A percentile compares a stretch with the other conserved stretches of the same genome.
These are phyloP conservation scores for Sarcophaga variegata DNA, from an alignment of 2,888 invertebrate species.

Conservation along the genomic window DNA sequence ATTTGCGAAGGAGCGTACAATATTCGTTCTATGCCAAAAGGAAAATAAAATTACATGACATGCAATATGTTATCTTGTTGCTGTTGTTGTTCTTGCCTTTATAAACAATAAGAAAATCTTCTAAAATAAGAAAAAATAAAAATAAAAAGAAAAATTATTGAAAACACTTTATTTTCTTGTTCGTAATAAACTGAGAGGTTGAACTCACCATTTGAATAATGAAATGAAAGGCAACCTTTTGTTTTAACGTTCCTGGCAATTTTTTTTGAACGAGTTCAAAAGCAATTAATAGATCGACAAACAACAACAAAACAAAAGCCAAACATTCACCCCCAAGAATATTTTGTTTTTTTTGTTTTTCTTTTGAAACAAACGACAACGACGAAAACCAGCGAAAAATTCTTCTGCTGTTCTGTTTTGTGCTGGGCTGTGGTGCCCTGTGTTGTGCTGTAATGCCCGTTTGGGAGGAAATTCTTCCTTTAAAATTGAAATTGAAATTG, in stretches of 20 bases:
- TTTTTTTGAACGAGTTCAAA: constrained; percentile 36
- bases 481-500: constrained; percentile 30
- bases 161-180: constrained; percentile 61
- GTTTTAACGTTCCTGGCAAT: neutral
- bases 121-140: constrained; percentile 28
- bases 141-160: constrained; percentile 50
- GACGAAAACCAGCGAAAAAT: neutral
- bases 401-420: neutral
- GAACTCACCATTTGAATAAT: neutral
- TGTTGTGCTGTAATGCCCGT: neutral
- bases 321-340: constrained; percentile 48
- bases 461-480: constrained; percentile 63
- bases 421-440: too few relatives aligned
- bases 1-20: neutral
- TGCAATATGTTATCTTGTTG: constrained; percentile 2
- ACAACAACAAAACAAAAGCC: constrained; percentile 14
- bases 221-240: constrained; percentile 45
- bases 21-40: constrained; percentile 19
- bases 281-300: constrained; percentile 43
- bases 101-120: neutral
- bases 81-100: constrained; percentile 33
- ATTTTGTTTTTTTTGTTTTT: neutral
- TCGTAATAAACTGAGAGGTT: constrained; percentile 11
- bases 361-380: neutral
- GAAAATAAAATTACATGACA: neutral